phyloP scores from a whole-genome alignment of 2,888 invertebrate species.

The Lingula anatina region DNA sequence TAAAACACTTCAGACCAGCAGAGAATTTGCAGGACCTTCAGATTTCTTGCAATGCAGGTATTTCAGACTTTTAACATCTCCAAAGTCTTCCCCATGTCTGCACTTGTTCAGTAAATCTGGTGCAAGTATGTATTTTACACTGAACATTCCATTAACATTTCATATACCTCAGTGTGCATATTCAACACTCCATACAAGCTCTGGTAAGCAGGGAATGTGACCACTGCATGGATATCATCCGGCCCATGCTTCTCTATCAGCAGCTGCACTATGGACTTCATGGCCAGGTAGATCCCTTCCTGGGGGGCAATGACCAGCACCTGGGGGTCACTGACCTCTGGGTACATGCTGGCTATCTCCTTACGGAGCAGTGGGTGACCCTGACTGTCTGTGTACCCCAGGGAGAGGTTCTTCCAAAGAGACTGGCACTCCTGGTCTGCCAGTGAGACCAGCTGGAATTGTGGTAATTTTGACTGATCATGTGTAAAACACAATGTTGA shows the following conservation, averaged over 20 bases:
- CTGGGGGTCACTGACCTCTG: conserved; percentile 4
- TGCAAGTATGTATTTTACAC: too few relatives aligned
- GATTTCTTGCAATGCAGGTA: too few relatives aligned
- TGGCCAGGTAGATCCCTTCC: conserved; percentile 17
- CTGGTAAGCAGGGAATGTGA: conserved; percentile 15
- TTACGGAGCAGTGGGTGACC: conserved; percentile 13
- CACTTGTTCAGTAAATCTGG: too few relatives aligned
- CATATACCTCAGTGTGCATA: conserved; percentile 4
- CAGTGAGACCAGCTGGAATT: conserved; percentile 9
- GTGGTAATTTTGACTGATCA: too few relatives aligned
- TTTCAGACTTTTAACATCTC: too few relatives aligned
- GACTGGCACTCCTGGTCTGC: conserved; percentile 10
- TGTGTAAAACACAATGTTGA: too few relatives aligned
- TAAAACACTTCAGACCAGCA: too few relatives aligned
- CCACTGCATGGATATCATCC: conserved; percentile 7
- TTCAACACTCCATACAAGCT: conserved; percentile 14
- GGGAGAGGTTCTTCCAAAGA: conserved; percentile 12
- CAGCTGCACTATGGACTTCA: conserved; percentile 11
- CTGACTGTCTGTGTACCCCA: conserved; percentile 14
- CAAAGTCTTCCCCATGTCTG: too few relatives aligned
- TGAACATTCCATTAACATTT: too few relatives aligned
- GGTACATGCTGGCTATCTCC: conserved; percentile 10
- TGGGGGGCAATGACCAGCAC: conserved; percentile 12
- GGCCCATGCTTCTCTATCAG: conserved; percentile 4
- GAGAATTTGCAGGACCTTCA: too few relatives aligned